phyloP scores from a whole-genome alignment of 2,888 invertebrate species.

The Timema podura region DNA sequence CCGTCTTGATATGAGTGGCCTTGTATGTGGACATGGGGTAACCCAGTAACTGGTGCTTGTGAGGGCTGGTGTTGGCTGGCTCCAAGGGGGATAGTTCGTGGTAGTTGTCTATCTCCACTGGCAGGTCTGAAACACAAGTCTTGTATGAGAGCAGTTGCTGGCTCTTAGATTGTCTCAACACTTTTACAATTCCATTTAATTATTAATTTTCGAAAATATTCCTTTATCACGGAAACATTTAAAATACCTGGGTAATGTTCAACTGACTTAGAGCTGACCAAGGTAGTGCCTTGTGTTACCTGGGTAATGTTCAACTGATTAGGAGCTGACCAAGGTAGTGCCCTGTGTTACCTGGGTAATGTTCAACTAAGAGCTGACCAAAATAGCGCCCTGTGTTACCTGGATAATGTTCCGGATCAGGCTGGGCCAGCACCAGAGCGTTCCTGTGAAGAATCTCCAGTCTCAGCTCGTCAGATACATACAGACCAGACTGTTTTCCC shows the following conservation, averaged over 20 bases:
- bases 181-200: neutral
- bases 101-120: slow-evolving; percentile 86
- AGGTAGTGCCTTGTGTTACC: too few species aligned
- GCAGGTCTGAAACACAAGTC: slow-evolving; percentile 61
- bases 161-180: neutral
- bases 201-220: neutral
- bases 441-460: slow-evolving; percentile 72
- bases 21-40: slow-evolving; percentile 84
- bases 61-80: slow-evolving; percentile 44
- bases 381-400: too few species aligned
- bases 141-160: neutral
- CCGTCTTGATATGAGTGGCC: slow-evolving; percentile 82
- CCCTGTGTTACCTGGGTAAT: too few species aligned
- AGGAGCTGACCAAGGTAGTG: too few species aligned
- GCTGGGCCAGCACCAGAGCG: slow-evolving; percentile 66
- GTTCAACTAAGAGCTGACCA: too few species aligned
- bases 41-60: slow-evolving; percentile 43
- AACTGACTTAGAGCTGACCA: too few species aligned
- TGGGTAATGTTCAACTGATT: too few species aligned
- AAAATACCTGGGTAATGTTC: too few species aligned
- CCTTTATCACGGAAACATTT: neutral
- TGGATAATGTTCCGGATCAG: slow-evolving; percentile 62
- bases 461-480: slow-evolving; percentile 79
- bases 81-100: slow-evolving; percentile 84
- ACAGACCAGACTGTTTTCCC: slow-evolving; percentile 55